Conservation (phyloP, 2,888 invertebrate genomes). For the Spisula subtruncata region DNA sequence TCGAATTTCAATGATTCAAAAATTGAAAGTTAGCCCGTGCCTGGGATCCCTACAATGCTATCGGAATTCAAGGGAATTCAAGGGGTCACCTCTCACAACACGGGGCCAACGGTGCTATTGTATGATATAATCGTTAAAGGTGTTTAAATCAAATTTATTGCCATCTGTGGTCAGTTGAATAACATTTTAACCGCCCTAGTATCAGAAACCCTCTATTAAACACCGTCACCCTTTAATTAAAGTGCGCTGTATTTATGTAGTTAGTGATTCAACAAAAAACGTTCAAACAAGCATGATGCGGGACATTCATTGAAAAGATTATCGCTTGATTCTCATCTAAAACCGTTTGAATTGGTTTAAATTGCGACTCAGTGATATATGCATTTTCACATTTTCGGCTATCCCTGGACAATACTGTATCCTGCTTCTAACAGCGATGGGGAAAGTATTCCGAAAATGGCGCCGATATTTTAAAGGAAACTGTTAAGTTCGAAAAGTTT, state of each 20-base stretch:
- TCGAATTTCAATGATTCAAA: slow-evolving; percentile 30
- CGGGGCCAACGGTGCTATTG: slow-evolving; percentile 39
- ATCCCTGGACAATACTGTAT: not conserved
- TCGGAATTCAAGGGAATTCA: slow-evolving; percentile 59
- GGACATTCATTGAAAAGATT: not conserved
- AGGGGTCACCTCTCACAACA: slow-evolving; percentile 59
- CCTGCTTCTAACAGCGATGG: not conserved
- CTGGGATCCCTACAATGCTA: slow-evolving; percentile 50
- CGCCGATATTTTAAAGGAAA: not conserved
- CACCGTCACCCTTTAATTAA: slow-evolving; percentile 65
- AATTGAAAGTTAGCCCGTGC: slow-evolving; percentile 31
- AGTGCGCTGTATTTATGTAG: slow-evolving; percentile 60
- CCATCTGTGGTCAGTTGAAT: slow-evolving; percentile 67
- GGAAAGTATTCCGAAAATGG: not conserved
- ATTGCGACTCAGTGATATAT: not conserved
- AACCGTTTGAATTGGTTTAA: not conserved
- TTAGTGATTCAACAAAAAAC: slow-evolving; percentile 27
- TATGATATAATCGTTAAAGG: slow-evolving; percentile 62
- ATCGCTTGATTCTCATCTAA: not conserved
- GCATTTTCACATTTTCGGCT: not conserved
- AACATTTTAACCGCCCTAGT: slow-evolving; percentile 61
- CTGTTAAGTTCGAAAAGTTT: not conserved
- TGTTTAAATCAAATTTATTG: slow-evolving; percentile 71
- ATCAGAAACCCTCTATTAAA: slow-evolving; percentile 59
- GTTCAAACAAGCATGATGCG: slow-evolving; percentile 25